Base-by-base conservation (phyloP, 2,888 invertebrate genomes). In the Limnephilus rhombicus region DNA sequence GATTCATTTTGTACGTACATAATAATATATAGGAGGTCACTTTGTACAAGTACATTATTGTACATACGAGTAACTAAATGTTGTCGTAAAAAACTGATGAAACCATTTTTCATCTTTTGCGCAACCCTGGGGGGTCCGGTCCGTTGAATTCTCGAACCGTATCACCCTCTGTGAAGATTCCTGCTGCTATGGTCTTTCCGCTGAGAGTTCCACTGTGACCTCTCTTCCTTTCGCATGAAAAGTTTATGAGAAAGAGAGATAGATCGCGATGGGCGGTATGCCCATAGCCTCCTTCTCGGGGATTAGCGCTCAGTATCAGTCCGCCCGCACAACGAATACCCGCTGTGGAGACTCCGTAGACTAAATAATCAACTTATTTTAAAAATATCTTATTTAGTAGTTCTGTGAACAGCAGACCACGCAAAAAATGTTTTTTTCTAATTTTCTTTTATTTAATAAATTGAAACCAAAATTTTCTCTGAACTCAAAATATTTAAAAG, bases 71-170 rank as follows among this genome's bases (percentile, higher is more conserved):
- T 7, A 31, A 24, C 24, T 18, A 68, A 24, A 68, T 24, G 68
- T 68, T 68, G 68, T 68, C 68, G 68, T 68, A 68, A 68, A 68
- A 68, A n/a, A 68, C 68, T 68, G 68, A 68, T 68, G 68, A 68
- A 68, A 68, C 24, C 68, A 68, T 18, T 68, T 68, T 68, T 24
- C 68, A 24, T 24, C 24, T 24, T 68, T 68, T n/a, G 68, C 68
- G 24, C 24, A n/a, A 24, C 68, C 68, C 9, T 68, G 68, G 9
- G 68, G 68, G 68, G 68, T 68, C 18, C 68, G n/a, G 68, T n/a
- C 7, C n/a, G 24, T 24, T 9, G 68, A 18, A 4, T 0, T 9
- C 68, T 24, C 9, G n/a, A 24, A 68, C 68, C 53, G 53, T 53
- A n/a, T 68, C 24, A 1, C 9, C 68, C 68, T n/a, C 24, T 68